Percentiles rank a stretch among this genome's conserved stretches.
Evolutionary conservation across 2,888 invertebrate genomes (phyloP).

Genomic region (Choreutis nemorana): DNA sequence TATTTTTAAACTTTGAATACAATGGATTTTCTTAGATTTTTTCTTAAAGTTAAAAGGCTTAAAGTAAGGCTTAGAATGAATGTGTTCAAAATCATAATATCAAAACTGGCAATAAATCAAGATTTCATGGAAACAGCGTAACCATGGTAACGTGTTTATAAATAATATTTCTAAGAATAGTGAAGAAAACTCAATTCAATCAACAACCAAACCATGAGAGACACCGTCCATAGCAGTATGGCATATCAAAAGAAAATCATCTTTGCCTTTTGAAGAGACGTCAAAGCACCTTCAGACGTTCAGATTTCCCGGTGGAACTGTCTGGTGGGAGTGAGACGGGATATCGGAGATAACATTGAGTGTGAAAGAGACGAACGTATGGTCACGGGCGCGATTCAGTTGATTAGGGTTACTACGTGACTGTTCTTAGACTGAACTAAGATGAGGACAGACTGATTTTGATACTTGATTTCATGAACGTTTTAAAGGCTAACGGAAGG

Average conservation of each 20-base stretch:
- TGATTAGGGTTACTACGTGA: conserved; percentile 61
- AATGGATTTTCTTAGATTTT: too few relatives aligned
- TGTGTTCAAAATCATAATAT: too few relatives aligned
- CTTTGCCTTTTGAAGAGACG: conserved; percentile 49
- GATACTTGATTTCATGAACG: conserved; percentile 24
- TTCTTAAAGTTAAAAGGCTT: too few relatives aligned
- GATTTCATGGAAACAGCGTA: too few relatives aligned
- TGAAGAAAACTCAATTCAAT: too few relatives aligned
- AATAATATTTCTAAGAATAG: too few relatives aligned
- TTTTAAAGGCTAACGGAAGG: neutral
- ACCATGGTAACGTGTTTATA: too few relatives aligned
- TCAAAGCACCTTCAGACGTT: conserved; percentile 55
- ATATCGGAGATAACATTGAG: conserved; percentile 11
- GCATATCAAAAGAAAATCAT: conserved; percentile 50
- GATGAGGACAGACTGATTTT: conserved; percentile 22
- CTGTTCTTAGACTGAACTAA: conserved; percentile 24
- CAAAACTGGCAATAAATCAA: too few relatives aligned
- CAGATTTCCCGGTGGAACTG: conserved; percentile 59
- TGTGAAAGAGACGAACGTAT: conserved; percentile 29
- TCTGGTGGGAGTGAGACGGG: conserved; percentile 20
- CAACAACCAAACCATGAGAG: too few relatives aligned
- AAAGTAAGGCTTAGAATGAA: too few relatives aligned
- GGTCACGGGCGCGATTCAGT: conserved; percentile 56
- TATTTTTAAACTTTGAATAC: too few relatives aligned
- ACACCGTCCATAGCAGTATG: conserved; percentile 19